Evolutionary conservation across 1,140 invertebrate genomes (phyloP), one percentile per base, ranked within the genome.

Genomic region (Cydia amplana): DNA sequence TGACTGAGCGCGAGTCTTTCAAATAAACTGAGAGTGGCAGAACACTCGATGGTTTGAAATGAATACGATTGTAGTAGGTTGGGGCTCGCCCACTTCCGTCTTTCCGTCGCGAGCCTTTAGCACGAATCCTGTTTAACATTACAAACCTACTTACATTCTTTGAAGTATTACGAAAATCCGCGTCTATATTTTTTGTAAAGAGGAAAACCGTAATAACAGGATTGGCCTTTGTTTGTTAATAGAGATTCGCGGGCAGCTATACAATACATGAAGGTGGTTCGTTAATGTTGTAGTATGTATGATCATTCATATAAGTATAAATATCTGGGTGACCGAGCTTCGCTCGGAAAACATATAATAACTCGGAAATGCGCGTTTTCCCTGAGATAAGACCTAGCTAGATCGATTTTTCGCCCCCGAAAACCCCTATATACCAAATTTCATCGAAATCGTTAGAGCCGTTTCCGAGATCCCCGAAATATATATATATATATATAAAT

Each of bases 111-210:
- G 65, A 70, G 32, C 32, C 65, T n/a, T 70, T 32, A 23, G n/a
- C n/a, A 40, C n/a, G 32, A 70, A 70, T 70, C 65, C 65, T 70
- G 65, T 43, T 70, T 70, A 70, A 70, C 65, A 70, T 70, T 70
- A 70, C 65, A 70, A 36, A 70, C 65, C 65, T 32, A 70, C 65
- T 70, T 70, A 70, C 65, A 43, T 40, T 70, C 65, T 70, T 70
- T 70, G 65, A 70, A 70, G 65, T 70, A 20, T 36, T 18, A 67
- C 20, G 28, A 32, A 70, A 36, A 70, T 40, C 65, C 65, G 28
- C 32, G 28, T 18, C 36, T 70, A 70, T 70, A 70, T 43, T 16
- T 67, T 70, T 70, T 16, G 28, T 40, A 70, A 32, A 70, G 65
- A 70, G 28, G 36, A 9, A 49, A 70, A 70, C 43, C 65, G 65